Percentiles rank a stretch among this genome's conserved stretches.
These are phyloP conservation scores for Homarus americanus DNA, from an alignment of 1,140 invertebrate genomes.

Conservation along the genomic window DNA sequence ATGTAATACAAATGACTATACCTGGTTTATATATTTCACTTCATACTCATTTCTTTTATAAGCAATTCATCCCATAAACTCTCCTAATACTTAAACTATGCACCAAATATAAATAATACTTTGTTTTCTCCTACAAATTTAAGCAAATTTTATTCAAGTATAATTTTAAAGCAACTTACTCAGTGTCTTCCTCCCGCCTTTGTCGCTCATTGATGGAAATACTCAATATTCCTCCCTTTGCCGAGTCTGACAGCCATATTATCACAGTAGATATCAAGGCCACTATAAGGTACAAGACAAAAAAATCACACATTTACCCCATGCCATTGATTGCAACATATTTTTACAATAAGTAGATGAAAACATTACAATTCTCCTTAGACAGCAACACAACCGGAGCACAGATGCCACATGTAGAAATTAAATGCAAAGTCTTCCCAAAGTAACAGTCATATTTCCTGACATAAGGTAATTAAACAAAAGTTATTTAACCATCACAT, in stretches of 20 bases:
- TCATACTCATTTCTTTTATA: background rate
- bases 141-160: background rate
- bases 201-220: conserved; percentile 7
- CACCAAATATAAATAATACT: background rate
- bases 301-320: conserved; percentile 9
- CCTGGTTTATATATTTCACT: too few relatives aligned
- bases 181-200: conserved; percentile 1
- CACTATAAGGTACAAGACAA: conserved; percentile 39
- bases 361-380: background rate
- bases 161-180: conserved; percentile 26
- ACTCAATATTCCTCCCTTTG: conserved; percentile 30
- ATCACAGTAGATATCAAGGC: conserved; percentile 55
- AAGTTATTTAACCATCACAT: background rate
- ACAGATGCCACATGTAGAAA: background rate
- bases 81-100: background rate
- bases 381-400: background rate
- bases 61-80: background rate
- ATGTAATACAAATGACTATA: too few relatives aligned
- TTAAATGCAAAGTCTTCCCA: background rate
- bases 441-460: background rate
- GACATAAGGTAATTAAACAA: background rate
- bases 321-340: background rate
- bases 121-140: background rate
- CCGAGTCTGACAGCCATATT: conserved; percentile 45
- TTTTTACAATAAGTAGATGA: background rate